phyloP scores from a whole-genome alignment of 2,888 invertebrate genomes.

The Conus canariensis region DNA sequence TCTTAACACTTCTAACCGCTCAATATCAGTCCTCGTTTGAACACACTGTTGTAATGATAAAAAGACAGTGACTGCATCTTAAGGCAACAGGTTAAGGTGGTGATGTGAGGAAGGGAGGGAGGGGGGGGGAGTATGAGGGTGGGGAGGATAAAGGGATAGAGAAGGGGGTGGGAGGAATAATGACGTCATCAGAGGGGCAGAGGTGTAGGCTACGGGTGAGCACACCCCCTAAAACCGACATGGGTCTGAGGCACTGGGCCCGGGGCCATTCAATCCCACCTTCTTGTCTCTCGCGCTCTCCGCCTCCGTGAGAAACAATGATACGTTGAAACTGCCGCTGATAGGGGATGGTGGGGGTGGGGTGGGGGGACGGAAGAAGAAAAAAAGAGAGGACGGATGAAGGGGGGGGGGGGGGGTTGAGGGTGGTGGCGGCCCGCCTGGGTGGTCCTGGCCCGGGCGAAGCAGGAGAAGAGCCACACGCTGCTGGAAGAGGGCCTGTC shows the following conservation, averaged over 20 bases:
- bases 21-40: too few species aligned
- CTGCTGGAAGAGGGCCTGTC: not conserved
- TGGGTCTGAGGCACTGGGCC: not conserved
- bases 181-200: not conserved
- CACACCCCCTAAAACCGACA: not conserved
- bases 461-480: slow-evolving; percentile 2
- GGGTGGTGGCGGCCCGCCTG: not conserved
- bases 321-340: slow-evolving; percentile 10
- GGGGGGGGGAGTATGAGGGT: not conserved
- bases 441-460: not conserved
- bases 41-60: too few species aligned
- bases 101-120: not conserved
- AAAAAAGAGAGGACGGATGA: not conserved
- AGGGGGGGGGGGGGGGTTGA: not conserved
- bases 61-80: too few species aligned
- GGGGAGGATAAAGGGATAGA: not conserved
- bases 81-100: too few species aligned
- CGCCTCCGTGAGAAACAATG: slow-evolving; percentile 25
- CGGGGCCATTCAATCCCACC: not conserved
- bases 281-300: not conserved
- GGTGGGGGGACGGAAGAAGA: not conserved
- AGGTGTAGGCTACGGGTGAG: not conserved
- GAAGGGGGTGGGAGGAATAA: not conserved
- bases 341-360: not conserved
- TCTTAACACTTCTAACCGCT: too few species aligned